A percentile compares a stretch with the other conserved stretches of the same genome.
These are phyloP conservation scores for Triplophysa dalaica DNA, from an alignment of 2,113 vertebrate species.

Conservation along the genomic window DNA sequence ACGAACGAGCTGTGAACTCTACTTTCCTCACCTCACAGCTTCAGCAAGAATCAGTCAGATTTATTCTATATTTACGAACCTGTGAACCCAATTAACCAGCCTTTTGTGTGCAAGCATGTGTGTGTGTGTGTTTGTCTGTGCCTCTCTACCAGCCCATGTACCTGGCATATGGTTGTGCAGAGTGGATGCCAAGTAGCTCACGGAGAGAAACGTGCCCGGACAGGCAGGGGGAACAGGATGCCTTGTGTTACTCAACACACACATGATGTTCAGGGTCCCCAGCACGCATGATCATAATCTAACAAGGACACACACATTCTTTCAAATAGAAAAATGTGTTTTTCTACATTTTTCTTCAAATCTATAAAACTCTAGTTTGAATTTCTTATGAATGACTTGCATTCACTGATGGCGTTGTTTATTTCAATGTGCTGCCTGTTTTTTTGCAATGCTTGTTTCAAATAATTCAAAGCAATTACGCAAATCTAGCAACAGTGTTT, in stretches of 20 bases:
- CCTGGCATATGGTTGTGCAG: slow-evolving; percentile 21
- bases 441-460: neutral
- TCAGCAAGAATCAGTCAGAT: slow-evolving; percentile 29
- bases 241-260: slow-evolving; percentile 23
- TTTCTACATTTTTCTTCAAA: too few species aligned
- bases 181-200: slow-evolving; percentile 39
- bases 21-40: slow-evolving; percentile 33
- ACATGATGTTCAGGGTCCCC: slow-evolving; percentile 26
- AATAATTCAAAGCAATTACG: neutral
- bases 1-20: slow-evolving; percentile 19
- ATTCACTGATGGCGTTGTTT: neutral
- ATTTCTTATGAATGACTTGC: too few species aligned
- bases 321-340: too few species aligned
- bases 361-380: too few species aligned
- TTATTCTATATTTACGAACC: slow-evolving; percentile 44
- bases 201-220: slow-evolving; percentile 41
- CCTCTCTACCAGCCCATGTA: slow-evolving; percentile 29
- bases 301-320: slow-evolving; percentile 23
- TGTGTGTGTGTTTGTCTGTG: slow-evolving; percentile 22
- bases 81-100: slow-evolving; percentile 37
- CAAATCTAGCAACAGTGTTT: too few species aligned
- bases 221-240: slow-evolving; percentile 36
- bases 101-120: slow-evolving; percentile 10
- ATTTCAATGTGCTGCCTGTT: neutral
- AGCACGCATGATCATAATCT: slow-evolving; percentile 34